Conservation (phyloP, 2,888 invertebrate species). For the Agrypnus murinus region DNA sequence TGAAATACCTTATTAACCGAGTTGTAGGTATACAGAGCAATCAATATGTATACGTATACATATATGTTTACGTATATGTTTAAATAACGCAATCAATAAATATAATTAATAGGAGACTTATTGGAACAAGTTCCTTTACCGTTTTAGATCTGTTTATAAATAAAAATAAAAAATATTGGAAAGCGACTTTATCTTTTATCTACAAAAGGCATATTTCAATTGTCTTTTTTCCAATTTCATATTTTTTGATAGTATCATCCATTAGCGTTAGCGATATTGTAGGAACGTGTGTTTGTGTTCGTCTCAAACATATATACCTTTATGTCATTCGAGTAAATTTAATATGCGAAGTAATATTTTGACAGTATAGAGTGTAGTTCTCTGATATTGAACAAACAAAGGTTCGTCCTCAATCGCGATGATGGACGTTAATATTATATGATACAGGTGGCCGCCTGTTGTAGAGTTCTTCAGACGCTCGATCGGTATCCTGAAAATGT, state of each 20-base stretch:
- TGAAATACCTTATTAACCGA: too few relatives aligned
- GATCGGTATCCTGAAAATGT: conserved; percentile 23
- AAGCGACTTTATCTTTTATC: too few relatives aligned
- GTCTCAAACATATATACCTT: conserved; percentile 1
- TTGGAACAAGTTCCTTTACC: too few relatives aligned
- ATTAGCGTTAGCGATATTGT: background rate
- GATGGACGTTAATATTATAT: conserved; percentile 59
- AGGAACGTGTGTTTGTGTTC: conserved; percentile 37
- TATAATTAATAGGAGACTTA: too few relatives aligned
- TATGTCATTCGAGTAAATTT: conserved; percentile 42
- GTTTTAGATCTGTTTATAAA: too few relatives aligned
- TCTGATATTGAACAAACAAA: conserved; percentile 60
- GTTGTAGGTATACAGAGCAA: too few relatives aligned
- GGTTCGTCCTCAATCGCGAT: conserved; percentile 61
- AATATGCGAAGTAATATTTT: conserved; percentile 58
- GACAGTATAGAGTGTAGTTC: conserved; percentile 56
- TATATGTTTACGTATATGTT: too few relatives aligned
- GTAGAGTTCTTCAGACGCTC: conserved; percentile 18
- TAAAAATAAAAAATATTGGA: too few relatives aligned
- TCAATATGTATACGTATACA: too few relatives aligned
- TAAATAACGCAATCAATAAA: too few relatives aligned
- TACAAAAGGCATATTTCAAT: too few relatives aligned
- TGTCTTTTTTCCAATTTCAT: too few relatives aligned
- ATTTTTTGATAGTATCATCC: background rate
- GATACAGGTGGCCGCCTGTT: conserved; percentile 53